phyloP scores from a whole-genome alignment of 2,888 invertebrate species.

The Diabrotica balteata region DNA sequence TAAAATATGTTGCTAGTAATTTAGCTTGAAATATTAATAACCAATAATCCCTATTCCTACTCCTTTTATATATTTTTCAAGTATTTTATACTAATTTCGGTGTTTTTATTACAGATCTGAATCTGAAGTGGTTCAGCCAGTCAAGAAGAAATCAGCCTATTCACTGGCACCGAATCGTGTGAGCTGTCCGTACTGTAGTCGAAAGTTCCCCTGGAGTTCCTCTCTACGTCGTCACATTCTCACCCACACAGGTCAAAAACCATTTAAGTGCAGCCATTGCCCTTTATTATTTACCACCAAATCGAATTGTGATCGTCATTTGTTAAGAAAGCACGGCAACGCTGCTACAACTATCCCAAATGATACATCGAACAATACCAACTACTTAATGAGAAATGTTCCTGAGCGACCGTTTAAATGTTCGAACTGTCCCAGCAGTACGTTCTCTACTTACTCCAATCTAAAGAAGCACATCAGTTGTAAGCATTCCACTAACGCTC shows the following conservation, averaged over 20 bases:
- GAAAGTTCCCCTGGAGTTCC: slow-evolving; percentile 97
- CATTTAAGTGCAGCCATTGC: slow-evolving; percentile 93
- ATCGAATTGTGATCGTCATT: slow-evolving; percentile 95
- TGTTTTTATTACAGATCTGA: slow-evolving; percentile 66
- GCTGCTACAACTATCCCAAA: slow-evolving; percentile 57
- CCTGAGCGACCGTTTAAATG: slow-evolving; percentile 83
- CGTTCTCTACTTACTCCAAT: slow-evolving; percentile 81
- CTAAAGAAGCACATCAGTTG: slow-evolving; percentile 79
- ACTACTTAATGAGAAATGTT: slow-evolving; percentile 69
- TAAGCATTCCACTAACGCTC: slow-evolving; percentile 67
- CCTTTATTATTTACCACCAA: slow-evolving; percentile 94
- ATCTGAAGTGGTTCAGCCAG: slow-evolving; percentile 67
- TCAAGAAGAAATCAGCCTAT: slow-evolving; percentile 93
- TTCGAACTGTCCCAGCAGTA: slow-evolving; percentile 81
- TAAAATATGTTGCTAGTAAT: too few species aligned
- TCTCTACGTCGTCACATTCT: slow-evolving; percentile 92
- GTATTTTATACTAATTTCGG: too few species aligned
- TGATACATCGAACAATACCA: slow-evolving; percentile 48
- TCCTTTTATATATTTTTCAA: too few species aligned
- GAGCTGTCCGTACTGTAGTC: slow-evolving; percentile 89
- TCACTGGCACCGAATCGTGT: slow-evolving; percentile 94
- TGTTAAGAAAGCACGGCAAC: slow-evolving; percentile 85
- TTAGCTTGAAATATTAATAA: too few species aligned
- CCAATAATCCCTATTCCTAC: too few species aligned
- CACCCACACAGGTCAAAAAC: slow-evolving; percentile 96